Conservation (phyloP, 2,888 invertebrate species). For the Morpho deidamia region DNA sequence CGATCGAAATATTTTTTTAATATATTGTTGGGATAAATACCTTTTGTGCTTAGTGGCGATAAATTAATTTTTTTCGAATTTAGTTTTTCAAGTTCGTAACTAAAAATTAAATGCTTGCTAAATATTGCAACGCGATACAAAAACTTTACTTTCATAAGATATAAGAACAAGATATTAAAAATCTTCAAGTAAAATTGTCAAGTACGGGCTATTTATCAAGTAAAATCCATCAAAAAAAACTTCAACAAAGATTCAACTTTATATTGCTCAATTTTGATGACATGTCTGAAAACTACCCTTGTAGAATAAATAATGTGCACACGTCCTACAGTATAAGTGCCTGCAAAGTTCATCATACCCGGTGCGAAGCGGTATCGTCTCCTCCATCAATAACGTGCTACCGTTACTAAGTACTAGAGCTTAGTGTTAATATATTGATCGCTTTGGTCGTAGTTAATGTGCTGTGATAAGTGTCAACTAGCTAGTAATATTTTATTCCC, state of each 20-base stretch:
- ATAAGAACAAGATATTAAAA: not conserved
- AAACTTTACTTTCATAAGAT: too few relatives aligned
- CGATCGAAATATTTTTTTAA: too few relatives aligned
- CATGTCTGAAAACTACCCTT: not conserved
- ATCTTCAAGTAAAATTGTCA: not conserved
- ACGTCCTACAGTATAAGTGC: conserved; percentile 1
- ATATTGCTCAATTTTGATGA: conserved; percentile 1
- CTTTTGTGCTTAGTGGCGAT: too few relatives aligned
- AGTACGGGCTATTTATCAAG: too few relatives aligned
- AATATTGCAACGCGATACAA: too few relatives aligned
- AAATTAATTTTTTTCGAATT: too few relatives aligned
- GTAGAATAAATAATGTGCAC: conserved; percentile 6
- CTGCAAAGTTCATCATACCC: conserved; percentile 8
- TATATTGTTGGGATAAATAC: too few relatives aligned
- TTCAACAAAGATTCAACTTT: not conserved
- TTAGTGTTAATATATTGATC: conserved; percentile 52
- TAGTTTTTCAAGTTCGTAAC: not conserved
- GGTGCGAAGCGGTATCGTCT: conserved; percentile 26
- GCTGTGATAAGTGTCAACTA: conserved; percentile 1
- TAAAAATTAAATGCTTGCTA: not conserved
- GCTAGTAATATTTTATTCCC: too few relatives aligned
- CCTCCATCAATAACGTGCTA: conserved; percentile 41
- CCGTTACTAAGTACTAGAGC: conserved; percentile 49
- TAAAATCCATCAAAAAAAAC: too few relatives aligned
- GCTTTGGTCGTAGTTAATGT: conserved; percentile 46